Base-by-base conservation (phyloP, 2,113 vertebrate genomes). In the Muscicapa adusta region DNA sequence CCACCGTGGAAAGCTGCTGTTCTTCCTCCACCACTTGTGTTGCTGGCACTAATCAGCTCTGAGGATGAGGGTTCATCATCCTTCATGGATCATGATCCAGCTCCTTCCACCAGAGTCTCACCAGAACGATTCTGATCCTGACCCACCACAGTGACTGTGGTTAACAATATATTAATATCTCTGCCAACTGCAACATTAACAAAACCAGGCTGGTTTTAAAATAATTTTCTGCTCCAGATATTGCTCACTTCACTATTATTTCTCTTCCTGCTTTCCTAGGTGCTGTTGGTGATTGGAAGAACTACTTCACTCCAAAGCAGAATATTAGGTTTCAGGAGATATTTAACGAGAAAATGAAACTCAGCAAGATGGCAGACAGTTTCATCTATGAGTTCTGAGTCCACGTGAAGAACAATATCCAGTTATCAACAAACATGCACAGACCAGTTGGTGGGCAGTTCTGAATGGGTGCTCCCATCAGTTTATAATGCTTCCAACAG, bases 231-330 rank as follows among this genome's bases (percentile, higher is more conserved):
- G 28, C 5, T 62, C 36, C 66, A 26, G 6, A 7, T 25, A 29
- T 17, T 50, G 23, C 31, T 61, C 54, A 19, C 18, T 36, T 93
- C 60, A 70, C 24, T 18, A 14, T 42, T 95, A 17, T 60, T 94
- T 58, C 77, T 85, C 20, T 28, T 61, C 25, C 53, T 79, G 34
- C 71, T 90, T 86, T 79, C 83, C 48, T 60, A 98, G 98, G 98
- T 42, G 62, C 94, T 14, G 97, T 98, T 42, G 98, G 97, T 43
- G 98, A 98, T 3, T 98, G 98, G 98, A 98, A 97, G 89, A 98
- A 98, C 63, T 94, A 98, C 76, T 98, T 98, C 94, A 98, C 98
- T 75, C 93, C 97, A 57, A 98, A 98, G 89, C 97, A 98, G 96
- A 98, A 97, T 67, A 88, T 33, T 66, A 81, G 75, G 48, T 98